Evolutionary conservation across 1,140 invertebrate species (phyloP), one percentile per base, ranked within the genome.

Genomic region (Zaprionus kolodkinae): DNA sequence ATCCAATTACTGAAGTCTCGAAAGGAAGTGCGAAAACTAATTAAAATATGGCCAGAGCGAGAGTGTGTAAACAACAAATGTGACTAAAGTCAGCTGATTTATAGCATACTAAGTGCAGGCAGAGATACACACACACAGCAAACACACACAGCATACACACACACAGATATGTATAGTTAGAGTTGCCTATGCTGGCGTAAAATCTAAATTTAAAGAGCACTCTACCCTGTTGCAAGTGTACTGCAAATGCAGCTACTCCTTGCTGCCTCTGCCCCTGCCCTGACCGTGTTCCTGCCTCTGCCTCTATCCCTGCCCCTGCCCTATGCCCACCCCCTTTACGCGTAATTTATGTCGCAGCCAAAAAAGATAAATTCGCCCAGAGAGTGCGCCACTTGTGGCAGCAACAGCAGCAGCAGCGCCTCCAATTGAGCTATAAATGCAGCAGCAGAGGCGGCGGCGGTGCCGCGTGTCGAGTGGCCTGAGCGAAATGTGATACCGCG

Each of bases 401-500:
- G 7, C 43, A 17, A 55, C 60, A 75, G 35, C 52, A 63, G 45
- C 66, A 73, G 45, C 43, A 30, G 62, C 64, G 45, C 66, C 15
- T 50, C 15, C 43, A 75, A 87, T 87, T 84, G 84, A 87, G 84
- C 84, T 88, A 87, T 87, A 88, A 87, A 88, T 88, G 84, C 52
- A 63, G 45, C 21, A 21, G 21, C 66, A 73, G 45, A 35, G 17
- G 62, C 64, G 38, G 84, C 75, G 78, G 66, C 63, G 57, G 55
- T 59, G 40, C 36, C 43, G 65, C 17, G 36, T 50, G 45, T 17
- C 17, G 45, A 21, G 45, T 45, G 40, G 40, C 56, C 78, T 85
- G 84, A 30, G 84, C 84, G 84, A 87, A 88, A 87, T 87, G 84
- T 70, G 84, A 87, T 87, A 87, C 80, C 80, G 78, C 75, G 83